A percentile compares a stretch with the other conserved stretches of the same genome.
phyloP scores from a whole-genome alignment of 2,888 invertebrate species.

The Crocallis elinguaria region DNA sequence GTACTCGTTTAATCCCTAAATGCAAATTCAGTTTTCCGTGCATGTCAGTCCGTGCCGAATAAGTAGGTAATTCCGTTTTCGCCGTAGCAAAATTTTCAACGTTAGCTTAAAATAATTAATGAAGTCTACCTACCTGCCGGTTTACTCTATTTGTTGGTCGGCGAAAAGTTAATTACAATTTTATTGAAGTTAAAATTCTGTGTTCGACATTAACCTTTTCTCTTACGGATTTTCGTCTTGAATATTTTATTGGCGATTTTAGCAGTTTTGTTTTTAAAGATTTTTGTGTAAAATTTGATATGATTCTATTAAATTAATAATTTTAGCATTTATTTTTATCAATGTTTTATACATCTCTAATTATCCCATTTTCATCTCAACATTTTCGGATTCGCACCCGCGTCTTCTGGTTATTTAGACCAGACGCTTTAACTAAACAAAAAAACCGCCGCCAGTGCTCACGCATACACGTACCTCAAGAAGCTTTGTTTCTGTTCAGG shows the following conservation, averaged over 20 bases:
- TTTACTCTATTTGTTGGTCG: conserved; percentile 46
- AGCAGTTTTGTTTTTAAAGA: too few relatives aligned
- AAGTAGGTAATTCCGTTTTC: conserved; percentile 35
- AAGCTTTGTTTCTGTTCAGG: too few relatives aligned
- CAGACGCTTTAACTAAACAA: too few relatives aligned
- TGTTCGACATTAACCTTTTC: conserved; percentile 33
- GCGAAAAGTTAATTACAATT: conserved; percentile 43
- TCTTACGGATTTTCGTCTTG: conserved; percentile 11
- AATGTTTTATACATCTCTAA: too few relatives aligned
- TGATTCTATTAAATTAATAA: too few relatives aligned
- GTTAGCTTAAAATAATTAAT: conserved; percentile 51
- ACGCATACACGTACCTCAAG: too few relatives aligned
- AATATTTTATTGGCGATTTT: conserved; percentile 13
- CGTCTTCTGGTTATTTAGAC: too few relatives aligned
- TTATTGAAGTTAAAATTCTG: conserved; percentile 39
- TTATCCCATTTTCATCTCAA: too few relatives aligned
- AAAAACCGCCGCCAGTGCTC: too few relatives aligned
- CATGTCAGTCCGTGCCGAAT: conserved; percentile 23
- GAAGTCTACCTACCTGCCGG: conserved; percentile 39
- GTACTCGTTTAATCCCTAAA: conserved; percentile 37
- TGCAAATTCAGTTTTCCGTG: conserved; percentile 29
- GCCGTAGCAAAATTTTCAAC: conserved; percentile 41
- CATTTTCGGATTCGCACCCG: too few relatives aligned
- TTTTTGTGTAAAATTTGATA: too few relatives aligned
- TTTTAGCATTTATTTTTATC: too few relatives aligned